These are phyloP conservation scores for Hydrocynus forskahlii DNA, from an alignment of 2,797 vertebrate genomes.

Conservation along the genomic window DNA sequence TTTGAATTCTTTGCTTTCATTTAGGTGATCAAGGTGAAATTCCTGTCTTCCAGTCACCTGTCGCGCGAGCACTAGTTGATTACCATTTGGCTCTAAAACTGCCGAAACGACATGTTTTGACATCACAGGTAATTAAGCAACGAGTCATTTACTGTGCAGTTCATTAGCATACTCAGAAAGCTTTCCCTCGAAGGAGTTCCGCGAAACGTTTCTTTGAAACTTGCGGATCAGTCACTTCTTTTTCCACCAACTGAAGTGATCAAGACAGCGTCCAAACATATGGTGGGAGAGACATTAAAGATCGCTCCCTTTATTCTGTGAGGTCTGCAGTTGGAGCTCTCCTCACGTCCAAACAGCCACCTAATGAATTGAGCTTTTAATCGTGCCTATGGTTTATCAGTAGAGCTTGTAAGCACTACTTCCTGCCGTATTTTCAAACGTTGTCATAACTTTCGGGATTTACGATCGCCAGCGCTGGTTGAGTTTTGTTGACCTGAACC, in stretches of 20 bases:
- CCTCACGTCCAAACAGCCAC: conserved; percentile 23
- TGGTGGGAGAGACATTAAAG: not conserved
- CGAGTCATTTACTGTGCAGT: no score
- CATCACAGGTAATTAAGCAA: no score
- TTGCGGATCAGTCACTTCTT: no score
- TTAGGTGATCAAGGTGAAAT: not conserved
- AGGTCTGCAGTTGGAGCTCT: not conserved
- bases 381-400: conserved; percentile 33
- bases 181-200: no score
- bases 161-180: no score
- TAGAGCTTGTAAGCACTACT: conserved; percentile 6
- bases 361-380: conserved; percentile 27
- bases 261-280: not conserved
- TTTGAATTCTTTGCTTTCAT: not conserved
- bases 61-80: not conserved
- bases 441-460: conserved; percentile 11
- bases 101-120: not conserved
- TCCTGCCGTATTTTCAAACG: conserved; percentile 24
- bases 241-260: no score
- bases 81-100: not conserved
- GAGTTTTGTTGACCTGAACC: conserved; percentile 37
- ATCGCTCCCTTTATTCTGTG: conserved; percentile 21
- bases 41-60: not conserved
- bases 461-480: conserved; percentile 15
- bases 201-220: no score